Evolutionary conservation across 2,888 invertebrate species (phyloP), one percentile per base, ranked within the genome.

Genomic region (Aporophyla nigra): DNA sequence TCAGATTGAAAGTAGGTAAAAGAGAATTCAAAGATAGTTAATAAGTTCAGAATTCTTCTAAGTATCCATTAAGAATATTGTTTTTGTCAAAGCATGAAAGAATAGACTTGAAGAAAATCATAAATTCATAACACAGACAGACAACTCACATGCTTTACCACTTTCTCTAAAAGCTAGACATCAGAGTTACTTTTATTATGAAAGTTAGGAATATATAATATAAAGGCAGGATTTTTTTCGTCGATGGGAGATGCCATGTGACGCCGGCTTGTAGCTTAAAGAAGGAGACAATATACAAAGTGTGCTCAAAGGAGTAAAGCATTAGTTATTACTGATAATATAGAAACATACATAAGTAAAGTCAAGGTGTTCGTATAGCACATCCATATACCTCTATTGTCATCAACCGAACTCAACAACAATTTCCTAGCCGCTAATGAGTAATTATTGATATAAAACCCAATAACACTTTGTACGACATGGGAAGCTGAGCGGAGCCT

Each of bases 1-100:
- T 54, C 54, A 24, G 49, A 72, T 77, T 72, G 54, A 9, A 71
- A 40, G 2, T 71, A 40, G 14, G n/a, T 53, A 9, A 56, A 7
- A 51, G 4, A 12, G 19, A 49, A 21, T 53, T 33, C 10, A 16
- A 24, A 24, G 16, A 33, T 27, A 5, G 14, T n/a, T 59, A 24
- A 33, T 49, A 21, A 65, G n/a, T 56, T 24, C 16, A 21, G 16
- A 58, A 24, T 58, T 24, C 16, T 59, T 59, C 2, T 53, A 2
- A 9, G 7, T 40, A 7, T 40, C 40, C 5, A 33, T 21, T 21
- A 21, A 21, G 14, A 66, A 33, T 53, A n/a, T 33, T 6, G 10
- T 3, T n/a, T 56, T 67, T 14, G n/a, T 67, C 9, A 33, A 6
- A 21, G 21, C 0, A n/a, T 43, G 43, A 43, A 43, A 43, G 33